A percentile compares a stretch with the other conserved stretches of the same genome.
phyloP scores from a whole-genome alignment of 2,113 vertebrate genomes.

The Clupea harengus region DNA sequence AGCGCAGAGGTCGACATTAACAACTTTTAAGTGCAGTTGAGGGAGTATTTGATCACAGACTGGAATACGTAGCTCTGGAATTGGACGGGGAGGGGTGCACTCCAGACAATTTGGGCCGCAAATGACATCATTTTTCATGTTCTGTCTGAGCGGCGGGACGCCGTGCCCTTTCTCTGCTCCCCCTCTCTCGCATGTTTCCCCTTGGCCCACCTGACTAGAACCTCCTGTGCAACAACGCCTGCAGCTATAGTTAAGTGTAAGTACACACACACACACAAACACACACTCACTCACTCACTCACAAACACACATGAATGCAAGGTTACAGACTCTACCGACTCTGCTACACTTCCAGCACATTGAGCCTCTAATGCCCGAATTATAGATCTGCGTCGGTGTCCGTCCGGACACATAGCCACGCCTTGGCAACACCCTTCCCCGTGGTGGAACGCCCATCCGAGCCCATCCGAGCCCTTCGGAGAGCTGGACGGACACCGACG shows the following conservation, averaged over 20 bases:
- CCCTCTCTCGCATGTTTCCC: not conserved
- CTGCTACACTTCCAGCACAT: not conserved
- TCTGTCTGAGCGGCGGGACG: slow-evolving; percentile 21
- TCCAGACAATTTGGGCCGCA: slow-evolving; percentile 2
- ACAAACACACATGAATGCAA: not conserved
- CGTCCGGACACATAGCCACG: too few species aligned
- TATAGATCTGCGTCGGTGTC: too few species aligned
- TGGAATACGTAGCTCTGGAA: not conserved
- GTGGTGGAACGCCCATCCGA: too few species aligned
- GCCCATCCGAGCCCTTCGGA: too few species aligned
- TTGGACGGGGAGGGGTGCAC: not conserved
- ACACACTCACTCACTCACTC: not conserved
- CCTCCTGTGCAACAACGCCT: not conserved
- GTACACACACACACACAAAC: not conserved
- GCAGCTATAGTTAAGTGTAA: not conserved
- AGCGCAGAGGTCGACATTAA: slow-evolving; percentile 1
- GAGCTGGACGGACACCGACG: too few species aligned
- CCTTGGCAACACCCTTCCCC: too few species aligned
- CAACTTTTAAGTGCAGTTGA: slow-evolving; percentile 10
- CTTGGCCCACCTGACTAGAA: not conserved
- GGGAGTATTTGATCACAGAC: slow-evolving; percentile 23
- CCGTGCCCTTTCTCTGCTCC: not conserved
- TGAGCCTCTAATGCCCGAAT: not conserved
- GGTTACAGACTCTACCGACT: not conserved
- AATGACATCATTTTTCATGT: slow-evolving; percentile 39